Evolutionary conservation across 2,888 invertebrate genomes (phyloP).

Genomic region (Meta bourneti): DNA sequence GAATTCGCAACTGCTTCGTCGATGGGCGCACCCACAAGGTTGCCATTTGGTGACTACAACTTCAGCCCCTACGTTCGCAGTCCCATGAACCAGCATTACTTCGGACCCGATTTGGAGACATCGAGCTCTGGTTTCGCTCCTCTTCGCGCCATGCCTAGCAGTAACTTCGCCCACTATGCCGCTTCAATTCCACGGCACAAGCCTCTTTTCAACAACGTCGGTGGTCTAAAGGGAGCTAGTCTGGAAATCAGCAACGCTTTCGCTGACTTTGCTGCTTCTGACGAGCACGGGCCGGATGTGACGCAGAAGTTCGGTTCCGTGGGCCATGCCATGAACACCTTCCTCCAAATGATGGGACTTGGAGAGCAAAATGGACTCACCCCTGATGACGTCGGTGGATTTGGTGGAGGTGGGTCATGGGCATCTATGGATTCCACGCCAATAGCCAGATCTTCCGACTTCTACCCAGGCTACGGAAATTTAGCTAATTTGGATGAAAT

Average conservation of each 20-base stretch:
- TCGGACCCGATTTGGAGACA: slow-evolving; percentile 27
- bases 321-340: slow-evolving; percentile 61
- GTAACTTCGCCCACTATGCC: slow-evolving; percentile 11
- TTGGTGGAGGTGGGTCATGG: slow-evolving; percentile 48
- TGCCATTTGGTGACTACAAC: background rate
- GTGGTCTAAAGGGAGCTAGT: slow-evolving; percentile 45
- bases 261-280: slow-evolving; percentile 67
- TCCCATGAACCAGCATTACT: background rate
- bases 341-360: slow-evolving; percentile 69
- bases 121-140: slow-evolving; percentile 16
- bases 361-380: slow-evolving; percentile 27
- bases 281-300: slow-evolving; percentile 67
- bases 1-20: slow-evolving; percentile 31
- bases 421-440: slow-evolving; percentile 59
- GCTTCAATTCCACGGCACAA: slow-evolving; percentile 45
- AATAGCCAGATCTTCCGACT: slow-evolving; percentile 67
- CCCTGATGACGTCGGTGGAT: slow-evolving; percentile 13
- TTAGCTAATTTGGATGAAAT: slow-evolving; percentile 66
- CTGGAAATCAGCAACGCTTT: slow-evolving; percentile 72
- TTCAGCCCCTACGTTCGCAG: slow-evolving; percentile 22
- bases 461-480: slow-evolving; percentile 71
- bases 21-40: slow-evolving; percentile 3
- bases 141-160: background rate
- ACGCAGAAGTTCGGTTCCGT: slow-evolving; percentile 67
- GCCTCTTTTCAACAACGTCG: slow-evolving; percentile 65